Conservation (phyloP, 2,113 vertebrate genomes). For the Columbina picui region DNA sequence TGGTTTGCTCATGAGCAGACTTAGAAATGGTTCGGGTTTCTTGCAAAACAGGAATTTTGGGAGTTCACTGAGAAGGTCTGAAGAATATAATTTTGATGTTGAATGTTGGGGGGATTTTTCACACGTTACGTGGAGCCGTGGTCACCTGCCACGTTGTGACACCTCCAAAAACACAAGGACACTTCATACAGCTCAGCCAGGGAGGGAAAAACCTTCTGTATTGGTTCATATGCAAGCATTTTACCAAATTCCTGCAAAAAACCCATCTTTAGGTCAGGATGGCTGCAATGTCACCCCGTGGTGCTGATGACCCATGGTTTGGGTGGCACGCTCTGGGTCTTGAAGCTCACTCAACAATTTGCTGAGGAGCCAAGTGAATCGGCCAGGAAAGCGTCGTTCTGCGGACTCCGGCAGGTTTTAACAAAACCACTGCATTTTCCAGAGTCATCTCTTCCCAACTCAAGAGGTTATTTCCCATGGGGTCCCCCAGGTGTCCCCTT, state of each 20-base stretch:
- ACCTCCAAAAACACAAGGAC: background rate
- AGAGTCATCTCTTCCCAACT: background rate
- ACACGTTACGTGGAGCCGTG: rapidly evolving
- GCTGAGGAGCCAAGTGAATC: background rate
- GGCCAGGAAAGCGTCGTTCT: background rate
- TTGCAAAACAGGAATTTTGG: background rate
- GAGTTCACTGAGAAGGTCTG: rapidly evolving
- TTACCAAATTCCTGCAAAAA: background rate
- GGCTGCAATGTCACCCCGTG: background rate
- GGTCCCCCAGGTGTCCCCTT: background rate
- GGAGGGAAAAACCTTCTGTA: too few relatives aligned
- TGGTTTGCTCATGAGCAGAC: rapidly evolving
- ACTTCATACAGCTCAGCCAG: background rate
- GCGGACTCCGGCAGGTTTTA: background rate
- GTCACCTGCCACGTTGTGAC: background rate
- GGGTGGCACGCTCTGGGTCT: background rate
- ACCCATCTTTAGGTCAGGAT: rapidly evolving
- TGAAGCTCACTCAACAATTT: rapidly evolving
- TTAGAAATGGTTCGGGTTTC: rapidly evolving
- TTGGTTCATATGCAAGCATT: background rate
- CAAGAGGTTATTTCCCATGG: background rate
- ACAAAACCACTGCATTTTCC: background rate
- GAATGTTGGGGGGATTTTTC: background rate
- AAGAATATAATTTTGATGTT: background rate
- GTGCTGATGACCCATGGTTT: too few relatives aligned